phyloP scores from a whole-genome alignment of 2,113 vertebrate species.

The Saimiri boliviensis region DNA sequence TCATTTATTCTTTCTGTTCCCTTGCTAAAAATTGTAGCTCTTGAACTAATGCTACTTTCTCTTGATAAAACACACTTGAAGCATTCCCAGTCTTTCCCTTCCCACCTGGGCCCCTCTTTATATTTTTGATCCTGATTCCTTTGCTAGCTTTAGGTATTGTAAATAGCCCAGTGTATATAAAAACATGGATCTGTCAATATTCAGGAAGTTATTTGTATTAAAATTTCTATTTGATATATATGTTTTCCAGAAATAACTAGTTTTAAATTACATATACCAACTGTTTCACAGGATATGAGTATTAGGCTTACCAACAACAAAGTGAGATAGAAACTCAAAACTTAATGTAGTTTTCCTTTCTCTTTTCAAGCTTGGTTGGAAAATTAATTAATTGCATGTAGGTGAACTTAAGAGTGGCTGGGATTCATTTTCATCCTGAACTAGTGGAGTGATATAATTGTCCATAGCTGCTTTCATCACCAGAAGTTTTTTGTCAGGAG shows the following conservation, averaged over 20 bases:
- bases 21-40: background rate
- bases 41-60: too few species aligned
- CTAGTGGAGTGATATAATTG: rapidly evolving
- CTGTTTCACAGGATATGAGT: background rate
- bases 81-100: background rate
- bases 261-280: background rate
- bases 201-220: background rate
- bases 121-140: background rate
- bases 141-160: background rate
- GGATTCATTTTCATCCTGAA: background rate
- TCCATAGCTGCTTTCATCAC: background rate
- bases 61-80: background rate
- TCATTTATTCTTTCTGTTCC: too few species aligned
- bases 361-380: background rate
- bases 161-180: background rate
- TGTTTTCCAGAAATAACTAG: background rate
- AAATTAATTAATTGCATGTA: too few species aligned
- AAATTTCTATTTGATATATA: background rate
- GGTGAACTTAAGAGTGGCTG: background rate
- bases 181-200: background rate
- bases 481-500: background rate
- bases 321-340: background rate
- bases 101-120: background rate
- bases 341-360: background rate
- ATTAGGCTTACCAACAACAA: background rate